These are phyloP conservation scores for Xiphydria camelus DNA, from an alignment of 2,888 invertebrate species.

Conservation along the genomic window DNA sequence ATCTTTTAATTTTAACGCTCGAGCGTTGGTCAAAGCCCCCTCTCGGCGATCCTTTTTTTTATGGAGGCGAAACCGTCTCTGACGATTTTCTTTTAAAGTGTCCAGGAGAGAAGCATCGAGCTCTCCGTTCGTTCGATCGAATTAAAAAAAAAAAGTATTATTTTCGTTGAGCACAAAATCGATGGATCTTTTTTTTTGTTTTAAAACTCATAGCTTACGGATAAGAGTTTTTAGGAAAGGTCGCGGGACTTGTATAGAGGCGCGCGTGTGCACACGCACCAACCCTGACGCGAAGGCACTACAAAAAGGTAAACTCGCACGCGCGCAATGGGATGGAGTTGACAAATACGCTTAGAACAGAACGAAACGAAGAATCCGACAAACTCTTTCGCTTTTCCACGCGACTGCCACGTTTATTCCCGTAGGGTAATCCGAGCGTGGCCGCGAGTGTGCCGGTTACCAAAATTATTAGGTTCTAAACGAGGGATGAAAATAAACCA, in stretches of 20 bases:
- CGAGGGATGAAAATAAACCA: slow-evolving; percentile 38
- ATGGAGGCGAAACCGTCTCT: neutral
- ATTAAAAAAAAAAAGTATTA: slow-evolving; percentile 17
- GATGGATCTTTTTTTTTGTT: slow-evolving; percentile 23
- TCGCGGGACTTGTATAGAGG: too few relatives aligned
- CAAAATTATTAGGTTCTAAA: too few relatives aligned
- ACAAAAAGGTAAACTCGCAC: too few relatives aligned
- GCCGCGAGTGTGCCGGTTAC: too few relatives aligned
- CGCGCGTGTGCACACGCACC: too few relatives aligned
- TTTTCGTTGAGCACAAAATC: slow-evolving; percentile 30
- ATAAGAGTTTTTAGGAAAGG: too few relatives aligned
- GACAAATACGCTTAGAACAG: slow-evolving; percentile 13
- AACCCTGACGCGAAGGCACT: too few relatives aligned
- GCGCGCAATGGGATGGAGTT: too few relatives aligned
- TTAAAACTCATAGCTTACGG: too few relatives aligned
- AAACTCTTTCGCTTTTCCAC: neutral
- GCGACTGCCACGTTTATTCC: slow-evolving; percentile 9
- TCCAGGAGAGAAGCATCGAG: too few relatives aligned
- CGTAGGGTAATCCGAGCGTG: too few relatives aligned
- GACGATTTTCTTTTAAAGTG: slow-evolving; percentile 3
- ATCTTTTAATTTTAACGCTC: slow-evolving; percentile 4
- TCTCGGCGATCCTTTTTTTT: neutral
- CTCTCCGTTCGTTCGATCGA: too few relatives aligned
- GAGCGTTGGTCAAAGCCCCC: neutral
- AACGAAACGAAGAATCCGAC: neutral